Evolutionary conservation across 1,140 invertebrate species (phyloP).

Genomic region (Drosophila bifasciata): DNA sequence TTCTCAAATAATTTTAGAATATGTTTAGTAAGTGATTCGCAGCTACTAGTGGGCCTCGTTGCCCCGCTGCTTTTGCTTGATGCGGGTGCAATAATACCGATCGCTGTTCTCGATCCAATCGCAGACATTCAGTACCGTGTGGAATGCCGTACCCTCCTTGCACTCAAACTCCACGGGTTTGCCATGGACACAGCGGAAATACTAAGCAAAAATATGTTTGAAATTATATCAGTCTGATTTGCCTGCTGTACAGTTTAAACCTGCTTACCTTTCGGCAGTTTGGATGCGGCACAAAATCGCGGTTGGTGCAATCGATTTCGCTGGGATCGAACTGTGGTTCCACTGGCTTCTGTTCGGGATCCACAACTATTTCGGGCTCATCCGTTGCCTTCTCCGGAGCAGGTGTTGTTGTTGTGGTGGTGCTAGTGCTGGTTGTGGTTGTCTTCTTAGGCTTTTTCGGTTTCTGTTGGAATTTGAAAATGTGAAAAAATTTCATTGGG

Average conservation of each 20-base stretch:
- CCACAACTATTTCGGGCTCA: constrained; percentile 43
- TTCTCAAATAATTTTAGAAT: constrained; percentile 34
- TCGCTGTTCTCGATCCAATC: constrained; percentile 91
- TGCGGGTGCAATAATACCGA: constrained; percentile 84
- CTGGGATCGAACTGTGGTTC: constrained; percentile 55
- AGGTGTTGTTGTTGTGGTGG: constrained; percentile 57
- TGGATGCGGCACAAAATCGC: constrained; percentile 88
- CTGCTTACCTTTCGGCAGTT: constrained; percentile 86
- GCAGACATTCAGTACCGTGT: constrained; percentile 88
- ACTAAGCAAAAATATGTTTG: constrained; percentile 85
- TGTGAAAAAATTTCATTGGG: not conserved
- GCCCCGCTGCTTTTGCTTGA: constrained; percentile 43
- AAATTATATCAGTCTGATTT: not conserved
- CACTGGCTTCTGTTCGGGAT: constrained; percentile 34
- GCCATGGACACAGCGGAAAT: constrained; percentile 91
- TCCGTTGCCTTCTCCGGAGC: constrained; percentile 44
- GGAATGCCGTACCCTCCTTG: constrained; percentile 90
- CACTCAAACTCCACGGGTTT: constrained; percentile 89
- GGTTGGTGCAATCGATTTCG: constrained; percentile 85
- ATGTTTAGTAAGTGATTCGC: constrained; percentile 15
- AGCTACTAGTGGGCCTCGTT: constrained; percentile 54
- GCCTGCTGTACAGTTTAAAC: not conserved
- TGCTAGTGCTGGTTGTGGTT: constrained; percentile 43
- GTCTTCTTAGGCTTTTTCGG: constrained; percentile 70
- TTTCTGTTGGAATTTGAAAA: constrained; percentile 32